Base-by-base conservation (phyloP, 2,888 invertebrate species). In the Drosophila rubida region DNA sequence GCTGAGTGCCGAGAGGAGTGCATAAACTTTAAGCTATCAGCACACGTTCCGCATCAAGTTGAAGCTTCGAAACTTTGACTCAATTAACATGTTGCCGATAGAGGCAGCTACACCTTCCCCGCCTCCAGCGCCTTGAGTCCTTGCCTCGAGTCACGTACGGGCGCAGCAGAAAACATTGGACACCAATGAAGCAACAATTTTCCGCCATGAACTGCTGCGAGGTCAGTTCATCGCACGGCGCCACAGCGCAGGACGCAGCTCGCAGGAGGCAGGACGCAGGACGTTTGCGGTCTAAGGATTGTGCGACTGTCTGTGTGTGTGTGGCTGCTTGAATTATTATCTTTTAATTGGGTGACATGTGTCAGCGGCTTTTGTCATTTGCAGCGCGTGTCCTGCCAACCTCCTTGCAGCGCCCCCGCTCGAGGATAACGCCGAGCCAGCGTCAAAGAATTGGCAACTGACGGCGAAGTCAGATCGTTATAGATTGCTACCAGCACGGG, bases 291-390 rank as follows among this genome's bases (percentile, higher is more conserved):
- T 25, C 49, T 45, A 14, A 53, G 75, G 75, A 75, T 69, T 73
- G 70, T 19, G 19, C 3, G 19, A n/a, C n/a, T 19, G 19, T 19
- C 2, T 19, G 19, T 19, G 19, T 19, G 19, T 19, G 19, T 19
- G 19, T 48, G 50, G 32, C 27, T 55, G 61, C 45, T 13, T 58
- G 27, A 63, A 63, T 75, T 83, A 88, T 85, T 80, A 80, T 80
- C 81, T 78, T 82, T 85, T 89, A 88, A 89, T 88, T 87, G 83
- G 79, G 73, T 80, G 78, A 75, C 83, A 87, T 76, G 75, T 85
- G 87, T 83, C 83, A 69, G 70, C 81, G 75, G 75, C 57, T 68
- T 79, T 74, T 78, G 78, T 75, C 80, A 79, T 64, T 74, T 74
- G 59, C 19, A 57, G 50, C 69, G 62, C 59, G 46, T 58, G 68